Conservation (phyloP, 2,113 vertebrate genomes). For the Argyrosomus japonicus region DNA sequence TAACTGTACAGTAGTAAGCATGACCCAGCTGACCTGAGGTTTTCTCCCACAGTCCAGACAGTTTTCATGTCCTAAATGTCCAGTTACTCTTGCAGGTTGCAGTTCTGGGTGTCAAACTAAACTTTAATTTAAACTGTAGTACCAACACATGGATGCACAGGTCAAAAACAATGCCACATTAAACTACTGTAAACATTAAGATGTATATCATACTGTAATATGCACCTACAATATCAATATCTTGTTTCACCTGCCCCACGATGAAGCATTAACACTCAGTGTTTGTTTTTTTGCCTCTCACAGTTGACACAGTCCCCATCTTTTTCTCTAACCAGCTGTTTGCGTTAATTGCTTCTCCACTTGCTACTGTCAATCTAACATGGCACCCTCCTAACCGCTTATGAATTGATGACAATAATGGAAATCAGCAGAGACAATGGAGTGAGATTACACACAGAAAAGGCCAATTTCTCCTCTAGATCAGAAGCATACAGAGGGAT, state of each 20-base stretch:
- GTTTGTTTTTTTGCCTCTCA: slow-evolving; percentile 46
- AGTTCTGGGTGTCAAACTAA: not conserved
- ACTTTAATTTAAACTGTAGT: not conserved
- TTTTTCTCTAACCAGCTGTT: slow-evolving; percentile 74
- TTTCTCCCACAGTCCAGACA: not conserved
- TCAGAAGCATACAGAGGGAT: slow-evolving; percentile 46
- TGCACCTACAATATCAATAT: not conserved
- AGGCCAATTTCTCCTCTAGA: slow-evolving; percentile 58
- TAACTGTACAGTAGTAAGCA: no score
- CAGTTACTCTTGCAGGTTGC: not conserved
- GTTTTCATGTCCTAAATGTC: not conserved
- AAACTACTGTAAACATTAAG: not conserved
- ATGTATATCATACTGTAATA: no score
- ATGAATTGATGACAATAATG: slow-evolving; percentile 75
- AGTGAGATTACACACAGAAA: slow-evolving; percentile 72
- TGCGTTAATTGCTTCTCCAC: slow-evolving; percentile 74
- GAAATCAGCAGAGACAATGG: slow-evolving; percentile 74
- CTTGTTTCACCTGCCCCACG: not conserved
- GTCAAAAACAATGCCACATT: not conserved
- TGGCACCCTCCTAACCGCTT: slow-evolving; percentile 62
- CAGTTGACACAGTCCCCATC: slow-evolving; percentile 26
- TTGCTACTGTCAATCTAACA: slow-evolving; percentile 71
- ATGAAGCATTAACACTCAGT: slow-evolving; percentile 24
- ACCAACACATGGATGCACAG: not conserved
- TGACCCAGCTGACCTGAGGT: not conserved